Conservation (phyloP, 2,113 vertebrate genomes). For the Coptodon rendalli region DNA sequence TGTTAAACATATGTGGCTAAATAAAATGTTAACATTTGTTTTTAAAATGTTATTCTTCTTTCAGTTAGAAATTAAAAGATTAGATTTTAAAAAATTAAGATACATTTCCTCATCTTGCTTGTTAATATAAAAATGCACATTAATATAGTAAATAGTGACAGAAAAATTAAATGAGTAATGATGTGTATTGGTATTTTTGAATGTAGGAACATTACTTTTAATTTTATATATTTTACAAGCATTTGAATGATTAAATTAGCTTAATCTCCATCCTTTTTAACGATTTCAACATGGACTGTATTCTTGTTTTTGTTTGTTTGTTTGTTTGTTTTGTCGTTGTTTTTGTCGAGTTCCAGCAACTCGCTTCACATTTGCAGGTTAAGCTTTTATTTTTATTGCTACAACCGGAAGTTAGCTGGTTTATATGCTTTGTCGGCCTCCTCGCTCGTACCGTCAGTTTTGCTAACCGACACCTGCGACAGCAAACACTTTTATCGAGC, state of each 20-base stretch:
- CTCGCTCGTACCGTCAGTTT: neutral
- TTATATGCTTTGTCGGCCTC: neutral
- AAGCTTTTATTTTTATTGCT: slow-evolving; percentile 26
- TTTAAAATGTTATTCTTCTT: fast-evolving
- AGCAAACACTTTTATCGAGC: neutral
- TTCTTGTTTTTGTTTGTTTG: fast-evolving
- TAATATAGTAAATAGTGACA: neutral
- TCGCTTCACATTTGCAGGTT: neutral
- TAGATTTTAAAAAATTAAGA: fast-evolving
- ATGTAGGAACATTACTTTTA: neutral
- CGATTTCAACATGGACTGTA: neutral
- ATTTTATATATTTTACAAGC: neutral
- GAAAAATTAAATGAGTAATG: neutral
- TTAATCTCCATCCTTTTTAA: neutral
- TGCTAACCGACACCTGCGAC: slow-evolving; percentile 1
- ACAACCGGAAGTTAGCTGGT: neutral
- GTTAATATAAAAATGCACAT: neutral
- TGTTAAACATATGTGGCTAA: neutral
- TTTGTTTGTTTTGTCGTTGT: fast-evolving
- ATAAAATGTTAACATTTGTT: neutral
- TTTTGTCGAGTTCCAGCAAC: neutral
- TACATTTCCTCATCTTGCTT: neutral
- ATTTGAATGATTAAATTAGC: neutral
- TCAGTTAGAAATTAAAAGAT: fast-evolving
- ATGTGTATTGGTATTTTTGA: neutral